Percentiles rank a stretch among this genome's conserved stretches.
Conservation (phyloP, 2,888 invertebrate species). For the Piscicola geometra region DNA sequence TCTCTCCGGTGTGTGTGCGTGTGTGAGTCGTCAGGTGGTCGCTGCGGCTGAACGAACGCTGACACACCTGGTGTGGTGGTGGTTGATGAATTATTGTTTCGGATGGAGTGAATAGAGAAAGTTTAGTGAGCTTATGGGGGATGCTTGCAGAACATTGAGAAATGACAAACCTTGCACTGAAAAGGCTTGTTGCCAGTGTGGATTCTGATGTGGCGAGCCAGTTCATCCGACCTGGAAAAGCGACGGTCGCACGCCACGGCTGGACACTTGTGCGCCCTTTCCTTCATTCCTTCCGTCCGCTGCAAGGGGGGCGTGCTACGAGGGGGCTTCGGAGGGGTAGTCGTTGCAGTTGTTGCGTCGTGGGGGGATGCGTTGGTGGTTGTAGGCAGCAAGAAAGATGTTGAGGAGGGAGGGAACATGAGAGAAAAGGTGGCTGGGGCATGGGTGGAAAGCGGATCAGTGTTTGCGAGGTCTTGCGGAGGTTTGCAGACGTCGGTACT, state of each 20-base stretch:
- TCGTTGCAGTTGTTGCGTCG: not conserved
- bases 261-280: conserved; percentile 94
- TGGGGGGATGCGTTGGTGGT: not conserved
- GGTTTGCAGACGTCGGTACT: not conserved
- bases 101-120: too few species aligned
- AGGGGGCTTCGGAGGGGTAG: conserved; percentile 67
- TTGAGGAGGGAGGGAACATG: not conserved
- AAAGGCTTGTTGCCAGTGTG: conserved; percentile 98
- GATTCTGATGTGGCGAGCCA: conserved; percentile 95
- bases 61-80: conserved; percentile 21
- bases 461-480: not conserved
- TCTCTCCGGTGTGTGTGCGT: conserved; percentile 36
- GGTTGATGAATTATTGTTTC: too few species aligned
- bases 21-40: conserved; percentile 40
- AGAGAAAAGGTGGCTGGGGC: not conserved
- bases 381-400: not conserved
- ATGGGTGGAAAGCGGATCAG: not conserved
- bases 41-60: conserved; percentile 38
- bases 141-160: not conserved
- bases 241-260: conserved; percentile 67
- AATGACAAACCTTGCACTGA: conserved; percentile 75
- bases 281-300: conserved; percentile 95
- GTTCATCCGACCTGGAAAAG: conserved; percentile 94
- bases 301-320: conserved; percentile 95
- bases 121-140: not conserved